Evolutionary conservation across 2,113 vertebrate species (phyloP), one percentile per base, ranked within the genome.

Genomic region (Micronisus gabar): DNA sequence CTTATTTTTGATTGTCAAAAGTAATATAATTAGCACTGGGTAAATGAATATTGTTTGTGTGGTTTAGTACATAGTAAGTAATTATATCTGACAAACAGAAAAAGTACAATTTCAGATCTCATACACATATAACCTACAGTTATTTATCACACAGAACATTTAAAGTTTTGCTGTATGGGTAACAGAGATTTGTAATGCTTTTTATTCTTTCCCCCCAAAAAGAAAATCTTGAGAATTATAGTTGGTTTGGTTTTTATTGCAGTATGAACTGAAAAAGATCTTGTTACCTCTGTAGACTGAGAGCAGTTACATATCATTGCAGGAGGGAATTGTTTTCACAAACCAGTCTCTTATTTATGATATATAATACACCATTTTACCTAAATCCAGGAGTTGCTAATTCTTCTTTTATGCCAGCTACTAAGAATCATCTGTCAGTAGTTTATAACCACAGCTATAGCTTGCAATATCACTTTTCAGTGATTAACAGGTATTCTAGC

Each of bases 381-480:
- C 72, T 76, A 95, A 92, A 96, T 95, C 93, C 78, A 90, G 74
- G 91, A 93, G 58, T 16, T 95, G 95, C 67, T 96, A 81, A 55
- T 82, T 75, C 83, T 53, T 96, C 38, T 95, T 83, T 13, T 18
- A 25, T 2, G 50, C 74, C 52, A 87, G 20, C 45, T 70, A 29
- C 88, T 53, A 59, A 75, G 72, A 66, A 68, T 90, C 71, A 27
- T 75, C 38, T 85, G 30, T 95, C 86, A 63, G 66, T 72, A 73
- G 40, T 93, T 93, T 79, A 85, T 70, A 81, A 86, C n/a, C 61
- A 88, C 65, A 94, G 71, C 65, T 81, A 40, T 29, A 89, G 75
- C 66, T 96, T 96, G 75, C 30, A 62, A 38, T 61, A 86, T 43
- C 52, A 47, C 32, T 90, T 96, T 93, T 81, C 88, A 71, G 80